Percentiles rank a stretch among this genome's conserved stretches.
phyloP scores from a whole-genome alignment of 37 sponge, comb jelly and placozoan genomes.

The Haliclona indistincta region DNA sequence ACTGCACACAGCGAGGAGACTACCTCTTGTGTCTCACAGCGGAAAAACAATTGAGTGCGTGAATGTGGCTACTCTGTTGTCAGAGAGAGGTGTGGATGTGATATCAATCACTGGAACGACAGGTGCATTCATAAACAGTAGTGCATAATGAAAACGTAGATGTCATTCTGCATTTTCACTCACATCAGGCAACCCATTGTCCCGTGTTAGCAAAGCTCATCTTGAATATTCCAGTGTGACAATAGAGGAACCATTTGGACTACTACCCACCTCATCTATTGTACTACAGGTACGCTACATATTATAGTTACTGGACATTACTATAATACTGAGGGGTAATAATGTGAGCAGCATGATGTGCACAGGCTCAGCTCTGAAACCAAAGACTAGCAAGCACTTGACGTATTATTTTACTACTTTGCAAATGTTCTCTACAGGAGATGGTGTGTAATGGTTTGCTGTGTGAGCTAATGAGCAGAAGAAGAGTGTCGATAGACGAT shows the following conservation, averaged over 20 bases:
- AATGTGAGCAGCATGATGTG: background rate
- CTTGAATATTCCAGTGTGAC: conserved; percentile 32
- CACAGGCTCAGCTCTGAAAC: background rate
- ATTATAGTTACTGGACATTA: background rate
- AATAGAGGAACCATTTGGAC: conserved; percentile 62
- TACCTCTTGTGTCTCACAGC: conserved; percentile 73
- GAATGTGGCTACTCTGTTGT: conserved; percentile 49
- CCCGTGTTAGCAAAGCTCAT: conserved; percentile 8
- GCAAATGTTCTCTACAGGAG: conserved; percentile 26
- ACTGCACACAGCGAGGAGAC: conserved; percentile 49
- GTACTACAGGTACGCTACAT: conserved; percentile 60
- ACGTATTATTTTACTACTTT: background rate
- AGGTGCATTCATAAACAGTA: conserved; percentile 32
- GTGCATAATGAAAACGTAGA: background rate
- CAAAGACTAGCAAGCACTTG: background rate
- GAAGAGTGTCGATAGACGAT: conserved; percentile 19
- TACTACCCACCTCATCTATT: conserved; percentile 63
- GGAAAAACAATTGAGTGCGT: conserved; percentile 74
- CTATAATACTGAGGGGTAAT: background rate
- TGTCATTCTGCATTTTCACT: background rate
- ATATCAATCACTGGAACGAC: conserved; percentile 33
- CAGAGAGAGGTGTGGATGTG: conserved; percentile 25
- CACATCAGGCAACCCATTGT: background rate
- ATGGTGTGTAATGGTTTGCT: conserved; percentile 67
- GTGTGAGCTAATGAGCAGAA: conserved; percentile 46